Evolutionary conservation across 2,888 invertebrate species (phyloP).

Genomic region (Eudasyphora cyanicolor): DNA sequence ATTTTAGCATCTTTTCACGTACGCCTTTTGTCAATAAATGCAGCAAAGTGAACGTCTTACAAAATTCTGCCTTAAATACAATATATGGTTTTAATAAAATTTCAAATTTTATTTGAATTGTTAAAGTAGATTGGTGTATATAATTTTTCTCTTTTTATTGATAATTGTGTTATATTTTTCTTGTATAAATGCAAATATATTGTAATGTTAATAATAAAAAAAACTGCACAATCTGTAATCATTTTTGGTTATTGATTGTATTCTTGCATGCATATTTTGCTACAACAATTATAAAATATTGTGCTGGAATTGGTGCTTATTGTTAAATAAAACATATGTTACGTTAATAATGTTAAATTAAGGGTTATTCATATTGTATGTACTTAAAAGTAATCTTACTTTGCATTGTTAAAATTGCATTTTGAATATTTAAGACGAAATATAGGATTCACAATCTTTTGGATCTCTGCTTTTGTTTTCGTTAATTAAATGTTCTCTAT

Average conservation of each 20-base stretch:
- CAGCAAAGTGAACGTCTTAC: not conserved
- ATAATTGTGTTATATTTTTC: conserved; percentile 64
- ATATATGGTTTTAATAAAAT: conserved; percentile 48
- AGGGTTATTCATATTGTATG: conserved; percentile 39
- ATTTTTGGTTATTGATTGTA: conserved; percentile 67
- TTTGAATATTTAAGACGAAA: conserved; percentile 30
- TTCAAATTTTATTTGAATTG: conserved; percentile 77
- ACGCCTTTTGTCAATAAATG: not conserved
- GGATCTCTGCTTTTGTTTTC: not conserved
- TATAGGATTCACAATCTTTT: conserved; percentile 40
- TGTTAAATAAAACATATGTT: conserved; percentile 24
- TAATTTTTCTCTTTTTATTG: conserved; percentile 70
- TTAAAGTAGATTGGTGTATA: conserved; percentile 64
- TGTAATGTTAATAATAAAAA: conserved; percentile 68
- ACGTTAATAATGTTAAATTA: conserved; percentile 23
- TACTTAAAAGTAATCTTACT: conserved; percentile 35
- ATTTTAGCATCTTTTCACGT: not conserved
- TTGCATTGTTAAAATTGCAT: conserved; percentile 33
- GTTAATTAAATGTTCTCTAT: not conserved
- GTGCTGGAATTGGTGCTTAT: conserved; percentile 57
- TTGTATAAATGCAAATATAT: conserved; percentile 68
- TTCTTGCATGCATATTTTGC: conserved; percentile 43
- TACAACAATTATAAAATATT: conserved; percentile 67
- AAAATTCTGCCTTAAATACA: conserved; percentile 8
- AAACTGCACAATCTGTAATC: conserved; percentile 62